Evolutionary conservation across 2,113 vertebrate species (phyloP).

Genomic region (Podarcis cretensis): DNA sequence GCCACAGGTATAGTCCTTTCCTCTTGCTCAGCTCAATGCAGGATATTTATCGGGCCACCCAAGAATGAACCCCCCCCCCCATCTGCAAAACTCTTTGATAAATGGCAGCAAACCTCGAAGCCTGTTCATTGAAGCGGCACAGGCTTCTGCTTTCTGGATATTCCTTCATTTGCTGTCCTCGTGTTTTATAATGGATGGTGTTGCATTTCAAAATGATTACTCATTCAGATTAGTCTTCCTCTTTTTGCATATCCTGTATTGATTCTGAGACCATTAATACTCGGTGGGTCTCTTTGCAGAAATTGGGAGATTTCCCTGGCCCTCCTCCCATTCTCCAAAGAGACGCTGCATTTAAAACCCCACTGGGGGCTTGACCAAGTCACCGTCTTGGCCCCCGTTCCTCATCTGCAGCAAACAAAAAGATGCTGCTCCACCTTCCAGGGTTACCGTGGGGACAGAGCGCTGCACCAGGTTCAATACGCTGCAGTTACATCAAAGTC

Average conservation of each 20-base stretch:
- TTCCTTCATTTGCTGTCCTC: constrained; percentile 10
- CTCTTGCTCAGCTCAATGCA: too few species aligned
- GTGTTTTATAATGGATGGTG: not conserved
- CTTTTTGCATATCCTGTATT: not conserved
- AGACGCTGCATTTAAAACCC: not conserved
- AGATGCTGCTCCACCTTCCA: not conserved
- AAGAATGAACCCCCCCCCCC: not conserved
- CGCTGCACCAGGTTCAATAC: not conserved
- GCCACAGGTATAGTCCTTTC: not conserved
- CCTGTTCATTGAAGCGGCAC: not conserved
- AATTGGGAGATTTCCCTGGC: not conserved
- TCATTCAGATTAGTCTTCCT: constrained; percentile 14
- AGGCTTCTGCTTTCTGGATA: not conserved
- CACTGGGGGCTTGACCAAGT: not conserved
- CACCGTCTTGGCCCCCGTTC: not conserved
- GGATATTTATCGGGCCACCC: not conserved
- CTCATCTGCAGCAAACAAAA: not conserved
- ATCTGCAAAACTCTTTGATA: not conserved
- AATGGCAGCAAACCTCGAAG: not conserved
- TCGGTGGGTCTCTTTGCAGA: not conserved
- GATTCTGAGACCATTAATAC: not conserved
- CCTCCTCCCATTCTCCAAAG: not conserved
- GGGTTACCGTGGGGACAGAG: not conserved
- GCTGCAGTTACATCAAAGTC: too few species aligned
- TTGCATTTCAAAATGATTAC: constrained; percentile 18